phyloP scores from a whole-genome alignment of 2,797 vertebrate genomes.

The Myotis pilosus region DNA sequence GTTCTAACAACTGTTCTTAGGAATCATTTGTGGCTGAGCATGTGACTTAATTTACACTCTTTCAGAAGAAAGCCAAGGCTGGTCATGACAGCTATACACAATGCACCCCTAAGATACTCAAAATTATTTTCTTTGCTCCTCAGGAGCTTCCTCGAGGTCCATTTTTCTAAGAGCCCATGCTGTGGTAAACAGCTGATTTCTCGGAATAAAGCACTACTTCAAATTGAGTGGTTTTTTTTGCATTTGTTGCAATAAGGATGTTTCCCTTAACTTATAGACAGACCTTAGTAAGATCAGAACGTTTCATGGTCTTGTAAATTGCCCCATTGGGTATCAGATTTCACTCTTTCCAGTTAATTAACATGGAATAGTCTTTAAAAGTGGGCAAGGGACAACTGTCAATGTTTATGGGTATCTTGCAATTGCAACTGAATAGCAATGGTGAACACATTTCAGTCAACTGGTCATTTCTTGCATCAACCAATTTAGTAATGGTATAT shows the following conservation, averaged over 20 bases:
- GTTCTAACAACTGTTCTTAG: neutral
- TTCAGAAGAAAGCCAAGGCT: neutral
- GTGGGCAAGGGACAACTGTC: slow-evolving; percentile 3
- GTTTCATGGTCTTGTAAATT: slow-evolving; percentile 38
- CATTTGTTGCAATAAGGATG: neutral
- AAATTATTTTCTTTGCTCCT: neutral
- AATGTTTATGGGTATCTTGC: slow-evolving; percentile 7
- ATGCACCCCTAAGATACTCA: neutral
- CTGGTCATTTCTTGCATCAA: neutral
- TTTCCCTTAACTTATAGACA: neutral
- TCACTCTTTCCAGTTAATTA: slow-evolving; percentile 23
- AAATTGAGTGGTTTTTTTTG: neutral
- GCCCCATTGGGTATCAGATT: neutral
- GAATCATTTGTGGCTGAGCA: neutral
- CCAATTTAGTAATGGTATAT: neutral
- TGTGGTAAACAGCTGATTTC: neutral
- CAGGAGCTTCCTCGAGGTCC: neutral
- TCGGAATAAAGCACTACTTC: neutral
- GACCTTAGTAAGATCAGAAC: neutral
- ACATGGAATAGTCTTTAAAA: slow-evolving; percentile 49
- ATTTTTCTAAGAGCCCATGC: neutral
- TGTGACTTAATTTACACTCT: neutral
- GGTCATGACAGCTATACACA: neutral
- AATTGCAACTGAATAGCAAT: neutral
- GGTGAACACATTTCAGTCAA: neutral